Base-by-base conservation (phyloP, 2,888 invertebrate species). In the Coronaproctus castanopsis region DNA sequence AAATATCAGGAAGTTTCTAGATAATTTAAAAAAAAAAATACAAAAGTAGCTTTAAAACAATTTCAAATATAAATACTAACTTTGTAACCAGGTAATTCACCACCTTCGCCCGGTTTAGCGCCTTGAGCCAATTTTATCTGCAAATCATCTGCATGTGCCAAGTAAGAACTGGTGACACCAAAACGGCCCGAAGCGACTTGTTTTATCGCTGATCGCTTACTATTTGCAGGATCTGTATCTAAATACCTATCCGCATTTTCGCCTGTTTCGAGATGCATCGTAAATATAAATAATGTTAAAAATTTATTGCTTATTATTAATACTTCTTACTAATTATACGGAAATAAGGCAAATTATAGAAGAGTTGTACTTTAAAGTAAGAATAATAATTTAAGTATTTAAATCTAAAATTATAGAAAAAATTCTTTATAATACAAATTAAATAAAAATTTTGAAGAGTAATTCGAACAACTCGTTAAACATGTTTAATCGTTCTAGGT, bases 51-150 rank as follows among this genome's bases (percentile, higher is more conserved):
- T n/a, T n/a, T n/a, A 57, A 55, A 61, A 55, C 10, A 10, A 36
- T n/a, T 10, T 54, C 21, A 22, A 54, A 22, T 1, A 21, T n/a
- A 1, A 1, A 21, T 1, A 57, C 49, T 36, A 62, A 79, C 82
- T 73, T 83, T 84, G 68, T 82, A 80, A 1, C 83, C 96, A 0
- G 97, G 97, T 60, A 98, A 72, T 73, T 98, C 97, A 1, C 97
- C 97, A 21, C 97, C 97, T 74, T 98, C 97, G 0, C 98, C 98
- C 0, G 98, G 97, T 72, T 98, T 98, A 59, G 98, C 97, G 1
- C 97, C 96, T 75, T 98, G 93, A 5, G 98, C 97, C 97, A 98
- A 98, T 76, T 98, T 98, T 70, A 98, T 98, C 75, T 98, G 98
- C 65, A 98, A 72, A 72, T 98, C 97, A 73, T 98, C 97, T 0